A percentile compares a stretch with the other conserved stretches of the same genome.
Conservation (phyloP, 2,888 invertebrate species). For the Pegoplata infirma region DNA sequence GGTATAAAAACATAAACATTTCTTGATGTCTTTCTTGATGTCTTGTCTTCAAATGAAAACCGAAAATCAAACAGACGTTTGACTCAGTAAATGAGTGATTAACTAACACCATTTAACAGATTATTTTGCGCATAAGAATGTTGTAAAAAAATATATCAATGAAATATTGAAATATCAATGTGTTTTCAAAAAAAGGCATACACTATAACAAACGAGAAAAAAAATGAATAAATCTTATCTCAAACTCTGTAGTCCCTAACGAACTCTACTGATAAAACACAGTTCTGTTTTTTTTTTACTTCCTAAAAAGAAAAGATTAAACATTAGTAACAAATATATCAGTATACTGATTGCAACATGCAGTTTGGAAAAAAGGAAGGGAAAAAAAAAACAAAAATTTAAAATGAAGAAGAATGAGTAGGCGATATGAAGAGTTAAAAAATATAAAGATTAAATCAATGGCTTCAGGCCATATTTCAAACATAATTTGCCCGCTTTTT, state of each 20-base stretch:
- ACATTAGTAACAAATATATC: conserved; percentile 5
- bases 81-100: conserved; percentile 18
- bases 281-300: conserved; percentile 20
- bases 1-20: no score
- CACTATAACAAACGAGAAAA: neutral
- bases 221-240: conserved; percentile 37
- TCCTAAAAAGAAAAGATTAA: conserved; percentile 26
- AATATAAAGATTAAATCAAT: conserved; percentile 30
- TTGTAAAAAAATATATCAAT: conserved; percentile 36
- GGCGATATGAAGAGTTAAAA: conserved; percentile 30
- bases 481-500: conserved; percentile 3
- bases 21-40: no score
- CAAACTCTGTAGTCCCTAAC: conserved; percentile 8
- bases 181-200: neutral
- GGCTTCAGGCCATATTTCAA: neutral
- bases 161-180: conserved; percentile 17
- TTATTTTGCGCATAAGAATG: conserved; percentile 52
- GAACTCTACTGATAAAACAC: conserved; percentile 42
- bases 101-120: conserved; percentile 45
- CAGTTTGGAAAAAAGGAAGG: neutral
- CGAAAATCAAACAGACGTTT: neutral
- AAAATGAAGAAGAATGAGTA: neutral
- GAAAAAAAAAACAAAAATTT: no score
- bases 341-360: conserved; percentile 7
- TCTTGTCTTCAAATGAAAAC: conserved; percentile 32